Base-by-base conservation (phyloP, 2,888 invertebrate species). In the Euplexia lucipara region DNA sequence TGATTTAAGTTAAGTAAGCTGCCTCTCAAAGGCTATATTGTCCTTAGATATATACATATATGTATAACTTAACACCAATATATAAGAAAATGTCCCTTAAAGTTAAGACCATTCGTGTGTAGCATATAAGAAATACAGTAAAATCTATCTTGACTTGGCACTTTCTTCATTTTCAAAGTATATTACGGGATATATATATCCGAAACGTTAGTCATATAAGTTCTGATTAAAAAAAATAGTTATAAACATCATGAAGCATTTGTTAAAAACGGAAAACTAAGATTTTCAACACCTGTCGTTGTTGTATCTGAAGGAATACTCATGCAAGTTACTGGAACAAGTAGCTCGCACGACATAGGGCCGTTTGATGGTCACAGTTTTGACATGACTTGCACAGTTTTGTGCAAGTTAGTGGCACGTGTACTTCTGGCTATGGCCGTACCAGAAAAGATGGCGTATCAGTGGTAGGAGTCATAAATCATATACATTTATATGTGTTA, bases 51-150 rank as follows among this genome's bases (percentile, higher is more conserved):
- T 16, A 73, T 48, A 44, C 30, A 52, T n/a, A n/a, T 42, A 67
- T 72, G 16, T 70, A 45, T 64, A 72, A 73, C 34, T 39, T 47
- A 74, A 74, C 73, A 74, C 73, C 73, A 74, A 74, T 64, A 64
- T 56, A 65, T 66, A 60, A 75, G n/a, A n/a, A 74, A 60, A 57
- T 47, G 59, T 75, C 79, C 70, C 70, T 42, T 60, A 69, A 63
- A 37, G 9, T n/a, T 78, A 52, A 59, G 70, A 44, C 34, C 44
- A 57, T 47, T 5, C 44, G 35, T 57, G 34, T 77, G 44, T 57
- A 53, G 37, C 45, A 8, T 37, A 41, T 76, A 56, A 51, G 48
- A 16, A 41, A 26, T 71, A 39, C 52, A 52, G 12, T 41, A 14
- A 52, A 48, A 57, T 51, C 65, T 35, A 37, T 47, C 44, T 56